These are phyloP conservation scores for Cardiocondyla obscurior DNA, from an alignment of 1,140 invertebrate species.

Conservation along the genomic window DNA sequence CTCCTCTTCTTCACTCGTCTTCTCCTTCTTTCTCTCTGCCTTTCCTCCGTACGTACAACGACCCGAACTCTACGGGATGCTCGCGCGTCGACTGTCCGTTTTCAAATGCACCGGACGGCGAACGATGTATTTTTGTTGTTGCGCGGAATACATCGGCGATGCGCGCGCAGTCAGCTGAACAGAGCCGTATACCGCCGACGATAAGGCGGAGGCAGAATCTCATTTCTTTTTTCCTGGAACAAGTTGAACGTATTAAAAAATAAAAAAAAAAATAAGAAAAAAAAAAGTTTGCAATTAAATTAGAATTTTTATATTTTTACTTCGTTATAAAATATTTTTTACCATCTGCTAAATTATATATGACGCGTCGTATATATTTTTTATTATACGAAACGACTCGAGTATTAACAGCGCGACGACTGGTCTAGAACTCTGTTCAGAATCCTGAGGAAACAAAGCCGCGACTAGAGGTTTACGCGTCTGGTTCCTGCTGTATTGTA, in stretches of 20 bases:
- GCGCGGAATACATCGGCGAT: constrained; percentile 47
- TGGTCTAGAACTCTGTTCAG: not conserved
- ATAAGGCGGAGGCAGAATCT: not conserved
- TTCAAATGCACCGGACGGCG: constrained; percentile 56
- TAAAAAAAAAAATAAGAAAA: not conserved
- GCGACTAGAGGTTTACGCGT: not conserved
- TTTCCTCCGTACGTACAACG: constrained; percentile 24
- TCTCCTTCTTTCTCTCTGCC: not conserved
- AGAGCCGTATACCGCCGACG: constrained; percentile 15
- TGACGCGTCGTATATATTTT: not conserved
- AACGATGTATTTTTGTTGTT: constrained; percentile 70
- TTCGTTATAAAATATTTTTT: not conserved
- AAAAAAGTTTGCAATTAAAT: not conserved
- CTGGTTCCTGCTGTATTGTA: not conserved
- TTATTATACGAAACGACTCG: too few relatives aligned
- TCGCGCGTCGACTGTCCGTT: constrained; percentile 53
- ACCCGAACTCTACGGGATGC: not conserved
- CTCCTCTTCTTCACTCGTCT: not conserved
- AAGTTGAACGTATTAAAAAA: not conserved
- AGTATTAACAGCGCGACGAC: too few relatives aligned
- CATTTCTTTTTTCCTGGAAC: not conserved
- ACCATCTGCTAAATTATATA: not conserved
- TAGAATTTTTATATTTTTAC: not conserved
- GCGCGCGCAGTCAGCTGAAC: constrained; percentile 67
- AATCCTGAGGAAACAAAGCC: not conserved